Evolutionary conservation across 2,797 vertebrate species (phyloP), one percentile per base, ranked within the genome.

Genomic region (Meda fulgida): DNA sequence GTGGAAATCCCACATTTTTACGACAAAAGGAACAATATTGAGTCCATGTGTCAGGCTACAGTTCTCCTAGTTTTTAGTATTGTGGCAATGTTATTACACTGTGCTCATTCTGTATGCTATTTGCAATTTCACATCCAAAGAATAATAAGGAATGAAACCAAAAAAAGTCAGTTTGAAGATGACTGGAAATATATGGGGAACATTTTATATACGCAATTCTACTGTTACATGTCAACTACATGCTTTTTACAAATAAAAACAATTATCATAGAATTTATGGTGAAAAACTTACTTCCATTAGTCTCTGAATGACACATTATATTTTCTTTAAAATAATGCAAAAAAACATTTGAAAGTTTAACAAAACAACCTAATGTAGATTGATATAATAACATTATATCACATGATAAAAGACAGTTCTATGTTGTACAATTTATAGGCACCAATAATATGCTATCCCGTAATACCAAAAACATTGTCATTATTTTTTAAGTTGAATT

Each of bases 21-120:
- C 55, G 51, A 78, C 5, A 66, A 80, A 29, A 80, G 29, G 79
- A 80, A 86, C 13, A 66, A 75, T 77, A 36, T 31, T 13, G 34
- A 51, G 51, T n/a, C 7, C 51, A 65, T 55, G 53, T 58, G 6
- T 78, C 36, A 71, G 66, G 21, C 48, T 60, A 6, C 29, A n/a
- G 58, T 26, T 60, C 34, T n/a, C 71, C 29, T 73, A 51, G n/a
- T 75, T 14, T 77, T 78, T 73, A 51, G 46, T 58, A 26, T 34
- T 31, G 60, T 43, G 31, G 23, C 23, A 43, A 40, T 83, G 14
- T 23, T 34, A 23, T 38, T 70, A 51, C 63, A 76, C 46, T 7
- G n/a, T 73, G 53, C 11, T 51, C 70, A 43, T 69, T 77, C 63
- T 72, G 29, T 36, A 76, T 36, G 19, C 48, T 53, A 36, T 76